These are phyloP conservation scores for Apamea sordens DNA, from an alignment of 2,888 invertebrate species.

Conservation along the genomic window DNA sequence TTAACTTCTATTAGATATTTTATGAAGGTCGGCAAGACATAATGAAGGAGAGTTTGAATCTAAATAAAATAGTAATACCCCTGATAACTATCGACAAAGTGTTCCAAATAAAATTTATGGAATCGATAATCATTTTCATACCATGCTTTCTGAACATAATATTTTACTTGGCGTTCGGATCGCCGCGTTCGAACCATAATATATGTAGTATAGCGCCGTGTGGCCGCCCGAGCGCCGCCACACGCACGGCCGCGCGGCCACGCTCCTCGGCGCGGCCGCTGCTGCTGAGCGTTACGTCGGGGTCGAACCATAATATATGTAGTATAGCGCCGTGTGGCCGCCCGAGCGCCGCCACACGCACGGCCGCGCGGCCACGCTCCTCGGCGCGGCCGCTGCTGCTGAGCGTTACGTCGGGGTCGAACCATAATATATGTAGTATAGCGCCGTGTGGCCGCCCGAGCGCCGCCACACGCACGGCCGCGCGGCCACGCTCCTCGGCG, in stretches of 20 bases:
- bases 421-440: no score
- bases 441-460: background rate
- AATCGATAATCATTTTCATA: background rate
- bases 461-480: no score
- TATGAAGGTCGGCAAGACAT: background rate
- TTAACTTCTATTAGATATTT: background rate
- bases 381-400: no score
- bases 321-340: no score
- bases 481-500: no score
- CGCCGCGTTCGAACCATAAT: background rate
- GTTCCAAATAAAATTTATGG: constrained; percentile 1
- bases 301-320: no score
- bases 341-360: no score
- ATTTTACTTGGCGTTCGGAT: background rate
- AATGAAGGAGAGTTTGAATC: background rate
- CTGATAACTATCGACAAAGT: background rate
- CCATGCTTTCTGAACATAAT: background rate
- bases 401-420: background rate
- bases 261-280: no score
- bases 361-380: no score
- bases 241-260: no score
- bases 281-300: no score
- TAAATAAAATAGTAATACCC: background rate
- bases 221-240: background rate
- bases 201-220: background rate